These are phyloP conservation scores for Macrosoma leucophasiata DNA, from an alignment of 2,888 invertebrate genomes.

Conservation along the genomic window DNA sequence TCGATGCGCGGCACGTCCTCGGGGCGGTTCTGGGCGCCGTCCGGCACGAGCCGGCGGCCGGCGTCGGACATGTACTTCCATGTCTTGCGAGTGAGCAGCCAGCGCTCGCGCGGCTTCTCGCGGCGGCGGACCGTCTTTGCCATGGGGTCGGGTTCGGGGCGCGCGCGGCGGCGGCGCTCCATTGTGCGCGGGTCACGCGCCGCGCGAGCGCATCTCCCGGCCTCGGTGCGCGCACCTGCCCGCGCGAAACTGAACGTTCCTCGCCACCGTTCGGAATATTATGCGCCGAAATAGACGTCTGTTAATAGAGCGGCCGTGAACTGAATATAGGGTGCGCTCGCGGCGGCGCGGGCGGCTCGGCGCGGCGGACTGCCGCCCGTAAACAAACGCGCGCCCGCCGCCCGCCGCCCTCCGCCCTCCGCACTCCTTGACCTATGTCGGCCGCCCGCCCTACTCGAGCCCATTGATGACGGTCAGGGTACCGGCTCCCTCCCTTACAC, in stretches of 20 bases:
- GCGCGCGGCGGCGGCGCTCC: constrained; percentile 53
- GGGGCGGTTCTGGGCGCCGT: constrained; percentile 81
- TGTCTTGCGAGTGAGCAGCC: constrained; percentile 91
- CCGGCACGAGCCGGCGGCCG: constrained; percentile 89
- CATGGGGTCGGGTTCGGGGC: constrained; percentile 54
- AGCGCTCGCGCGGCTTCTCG: constrained; percentile 83
- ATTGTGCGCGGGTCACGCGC: constrained; percentile 34
- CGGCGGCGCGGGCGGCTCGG: constrained; percentile 41
- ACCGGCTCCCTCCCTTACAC: constrained; percentile 11
- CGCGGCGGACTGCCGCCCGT: constrained; percentile 37
- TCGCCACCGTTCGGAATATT: constrained; percentile 59
- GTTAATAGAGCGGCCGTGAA: constrained; percentile 72
- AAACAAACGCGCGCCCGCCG: constrained; percentile 43
- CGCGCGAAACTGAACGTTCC: constrained; percentile 60
- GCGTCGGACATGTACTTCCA: constrained; percentile 96
- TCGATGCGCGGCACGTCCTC: constrained; percentile 89
- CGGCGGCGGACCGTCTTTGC: constrained; percentile 73
- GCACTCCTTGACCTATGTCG: constrained; percentile 49
- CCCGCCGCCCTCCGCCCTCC: constrained; percentile 35
- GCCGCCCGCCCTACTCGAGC: constrained; percentile 37
- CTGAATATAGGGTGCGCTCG: constrained; percentile 63
- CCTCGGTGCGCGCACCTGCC: constrained; percentile 62
- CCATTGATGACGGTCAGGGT: constrained; percentile 41
- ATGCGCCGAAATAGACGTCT: constrained; percentile 69
- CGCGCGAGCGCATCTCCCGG: constrained; percentile 35